phyloP scores from a whole-genome alignment of 2,797 vertebrate genomes.

The Rhincodon typus region DNA sequence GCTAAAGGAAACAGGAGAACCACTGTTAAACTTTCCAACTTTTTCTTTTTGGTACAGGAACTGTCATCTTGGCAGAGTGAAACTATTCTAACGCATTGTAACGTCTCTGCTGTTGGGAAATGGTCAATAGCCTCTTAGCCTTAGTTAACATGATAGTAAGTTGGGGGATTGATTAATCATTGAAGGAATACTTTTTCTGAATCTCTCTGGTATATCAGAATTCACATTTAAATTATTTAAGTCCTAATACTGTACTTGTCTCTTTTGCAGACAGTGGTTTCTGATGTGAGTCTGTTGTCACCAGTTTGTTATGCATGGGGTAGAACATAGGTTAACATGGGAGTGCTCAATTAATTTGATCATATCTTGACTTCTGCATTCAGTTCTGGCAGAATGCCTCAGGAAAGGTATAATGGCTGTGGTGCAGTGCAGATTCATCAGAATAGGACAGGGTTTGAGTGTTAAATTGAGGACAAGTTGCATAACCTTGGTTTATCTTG shows the following conservation, averaged over 20 bases:
- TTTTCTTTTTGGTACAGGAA: neutral
- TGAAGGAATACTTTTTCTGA: neutral
- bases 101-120: neutral
- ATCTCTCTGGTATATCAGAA: no score
- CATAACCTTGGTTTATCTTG: neutral
- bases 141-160: neutral
- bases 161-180: neutral
- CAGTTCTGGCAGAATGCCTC: neutral
- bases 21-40: neutral
- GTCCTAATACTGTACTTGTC: neutral
- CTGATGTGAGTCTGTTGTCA: neutral
- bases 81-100: neutral
- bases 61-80: neutral
- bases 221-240: neutral
- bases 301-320: neutral
- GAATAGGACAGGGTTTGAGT: neutral
- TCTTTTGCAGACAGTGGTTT: neutral
- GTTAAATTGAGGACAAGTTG: neutral
- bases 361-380: neutral
- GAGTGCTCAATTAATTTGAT: neutral
- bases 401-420: neutral
- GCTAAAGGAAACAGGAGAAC: neutral
- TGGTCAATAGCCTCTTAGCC: neutral
- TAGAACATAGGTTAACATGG: neutral
- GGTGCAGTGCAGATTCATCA: neutral